Evolutionary conservation across 1,140 invertebrate species (phyloP), one percentile per base, ranked within the genome.

Genomic region (Macrobrachium nipponense): DNA sequence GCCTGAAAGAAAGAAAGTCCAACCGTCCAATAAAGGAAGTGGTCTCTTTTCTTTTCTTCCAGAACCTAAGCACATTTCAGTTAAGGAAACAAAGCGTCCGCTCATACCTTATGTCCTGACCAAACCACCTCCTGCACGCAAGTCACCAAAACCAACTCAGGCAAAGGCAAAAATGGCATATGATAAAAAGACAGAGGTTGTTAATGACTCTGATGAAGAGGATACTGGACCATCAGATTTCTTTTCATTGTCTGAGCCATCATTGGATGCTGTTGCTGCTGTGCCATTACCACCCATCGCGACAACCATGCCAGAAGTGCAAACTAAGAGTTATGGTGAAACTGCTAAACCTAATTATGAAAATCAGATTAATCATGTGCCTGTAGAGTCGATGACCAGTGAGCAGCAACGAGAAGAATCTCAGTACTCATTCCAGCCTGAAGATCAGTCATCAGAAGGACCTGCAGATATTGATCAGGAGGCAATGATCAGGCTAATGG

Each of bases 1-100:
- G 10, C 64, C 66, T 43, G 58, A 76, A 23, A 62, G 27, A 59
- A 87, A 85, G 64, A 85, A 87, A 60, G 10, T 80, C 23, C 62
- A 77, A 77, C 86, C 88, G 10, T 89, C 88, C 1, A 61, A 59
- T 44, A n/a, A 51, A 14, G 88, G 88, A 23, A 87, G 78, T 62
- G 89, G 89, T 17, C 87, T 89, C 66, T 88, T 89, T 64, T 80
- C 89, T 15, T 36, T 89, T 60, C 75, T 89, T 18, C 89, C 89
- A 15, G 77, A 88, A 23, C 89, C 89, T 18, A 88, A 86, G 62
- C 44, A 80, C 62, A 36, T 82, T 8, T 10, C 77, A 36, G 80
- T 79, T 27, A 89, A 89, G 60, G 76, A 86, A 77, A n/a, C 82
- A 10, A 73, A 75, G 43, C 76, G 86, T 23, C 83, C 79, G 15